phyloP scores from a whole-genome alignment of 2,113 vertebrate species.

The Bufo bufo region DNA sequence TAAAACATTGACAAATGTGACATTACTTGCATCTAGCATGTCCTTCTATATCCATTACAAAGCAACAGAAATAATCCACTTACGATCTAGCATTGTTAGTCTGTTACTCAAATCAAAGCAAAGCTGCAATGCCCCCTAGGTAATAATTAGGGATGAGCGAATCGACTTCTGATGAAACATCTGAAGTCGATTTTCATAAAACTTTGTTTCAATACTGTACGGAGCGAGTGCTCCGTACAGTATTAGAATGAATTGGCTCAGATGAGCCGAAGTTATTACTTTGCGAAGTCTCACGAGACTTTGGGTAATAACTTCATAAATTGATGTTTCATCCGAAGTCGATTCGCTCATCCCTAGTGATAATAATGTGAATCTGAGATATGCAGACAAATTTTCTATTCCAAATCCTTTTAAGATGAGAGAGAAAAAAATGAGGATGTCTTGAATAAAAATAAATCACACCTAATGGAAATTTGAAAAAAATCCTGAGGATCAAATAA shows the following conservation, averaged over 20 bases:
- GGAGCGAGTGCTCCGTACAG: too few relatives aligned
- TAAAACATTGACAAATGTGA: neutral
- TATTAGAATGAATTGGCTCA: too few relatives aligned
- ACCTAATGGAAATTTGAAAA: constrained; percentile 10
- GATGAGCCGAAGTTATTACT: too few relatives aligned
- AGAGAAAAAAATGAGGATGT: neutral
- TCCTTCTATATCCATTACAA: constrained; percentile 8
- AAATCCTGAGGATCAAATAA: constrained; percentile 18
- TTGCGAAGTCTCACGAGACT: too few relatives aligned
- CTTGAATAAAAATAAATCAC: constrained; percentile 43
- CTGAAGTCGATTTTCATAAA: too few relatives aligned
- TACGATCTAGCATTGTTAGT: constrained; percentile 22
- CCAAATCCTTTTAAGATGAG: constrained; percentile 35
- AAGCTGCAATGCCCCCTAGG: constrained; percentile 29
- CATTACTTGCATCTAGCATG: neutral
- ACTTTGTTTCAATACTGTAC: too few relatives aligned
- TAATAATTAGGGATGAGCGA: neutral
- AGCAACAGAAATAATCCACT: constrained; percentile 32
- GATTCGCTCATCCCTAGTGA: too few relatives aligned
- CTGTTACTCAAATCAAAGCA: constrained; percentile 31
- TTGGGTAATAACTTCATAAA: too few relatives aligned
- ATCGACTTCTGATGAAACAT: too few relatives aligned
- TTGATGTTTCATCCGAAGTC: too few relatives aligned
- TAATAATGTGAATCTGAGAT: constrained; percentile 32
- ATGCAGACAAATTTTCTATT: constrained; percentile 26